Base-by-base conservation (phyloP, 2,888 invertebrate species). In the Drepana falcataria region DNA sequence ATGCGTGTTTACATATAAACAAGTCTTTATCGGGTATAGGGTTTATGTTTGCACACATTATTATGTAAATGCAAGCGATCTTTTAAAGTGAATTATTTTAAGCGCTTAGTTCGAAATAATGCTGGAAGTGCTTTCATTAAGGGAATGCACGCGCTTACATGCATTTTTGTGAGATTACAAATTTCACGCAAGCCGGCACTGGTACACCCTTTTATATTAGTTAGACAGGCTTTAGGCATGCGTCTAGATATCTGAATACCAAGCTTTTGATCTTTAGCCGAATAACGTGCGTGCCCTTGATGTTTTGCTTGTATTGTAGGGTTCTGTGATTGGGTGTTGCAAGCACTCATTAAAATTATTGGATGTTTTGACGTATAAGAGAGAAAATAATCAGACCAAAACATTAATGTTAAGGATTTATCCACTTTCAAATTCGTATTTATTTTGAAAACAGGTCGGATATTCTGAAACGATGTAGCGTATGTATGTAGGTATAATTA, bases 41-140 rank as follows among this genome's bases (percentile, higher is more conserved):
- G 80, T 87, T 87, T 87, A 87, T 85, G 85, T 84, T 81, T 75
- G 77, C 81, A 77, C 80, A 82, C 85, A 84, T 84, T 84, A 83
- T 87, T 86, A 84, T 87, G 85, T 77, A 79, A 84, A 85, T 82
- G 80, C 69, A 77, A 63, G 71, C 81, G 81, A 83, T 83, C 81
- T 79, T 84, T 85, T 75, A 78, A 74, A 74, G 76, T 86, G 79
- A 86, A 85, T 85, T 87, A 84, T 87, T 83, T 83, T 73, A 77
- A 81, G 73, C 74, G 81, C 82, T 81, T 83, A 82, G 84, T 79
- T 76, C 67, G 66, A 74, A 75, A 79, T 83, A 75, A 74, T 82
- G 77, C 81, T 78, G 69, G 69, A 66, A 71, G 59, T 59, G 68
- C 71, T 81, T 87, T 84, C 79, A 85, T 87, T 87, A 78, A 71